Evolutionary conservation across 2,113 vertebrate species (phyloP).

Genomic region (Heliornis fulica): DNA sequence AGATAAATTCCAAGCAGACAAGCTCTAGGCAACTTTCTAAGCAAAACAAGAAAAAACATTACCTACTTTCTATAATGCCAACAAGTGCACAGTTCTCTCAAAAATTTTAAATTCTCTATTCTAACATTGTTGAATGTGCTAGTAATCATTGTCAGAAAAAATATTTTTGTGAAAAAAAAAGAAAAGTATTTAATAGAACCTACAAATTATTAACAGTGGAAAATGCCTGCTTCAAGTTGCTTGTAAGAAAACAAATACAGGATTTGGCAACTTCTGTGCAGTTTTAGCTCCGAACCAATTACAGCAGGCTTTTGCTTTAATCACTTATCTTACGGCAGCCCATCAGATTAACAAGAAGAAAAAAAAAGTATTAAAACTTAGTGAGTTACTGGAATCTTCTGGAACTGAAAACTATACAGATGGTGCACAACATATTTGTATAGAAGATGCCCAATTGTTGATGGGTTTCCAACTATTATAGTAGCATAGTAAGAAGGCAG

Average conservation of each 20-base stretch:
- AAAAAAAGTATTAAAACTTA: constrained; percentile 48
- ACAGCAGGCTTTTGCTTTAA: constrained; percentile 22
- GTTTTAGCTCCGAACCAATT: constrained; percentile 28
- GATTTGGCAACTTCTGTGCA: constrained; percentile 11
- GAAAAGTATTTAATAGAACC: background rate
- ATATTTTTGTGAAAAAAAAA: background rate
- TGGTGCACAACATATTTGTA: constrained; percentile 67
- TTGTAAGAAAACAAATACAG: constrained; percentile 24
- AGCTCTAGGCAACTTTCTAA: background rate
- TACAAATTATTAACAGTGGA: background rate
- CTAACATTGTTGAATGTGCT: background rate
- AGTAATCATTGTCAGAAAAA: background rate
- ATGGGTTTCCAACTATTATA: constrained; percentile 64
- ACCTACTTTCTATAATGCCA: constrained; percentile 4
- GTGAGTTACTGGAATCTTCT: constrained; percentile 65
- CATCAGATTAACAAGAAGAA: constrained; percentile 33
- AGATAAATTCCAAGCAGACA: background rate
- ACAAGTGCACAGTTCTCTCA: background rate
- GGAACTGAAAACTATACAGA: constrained; percentile 66
- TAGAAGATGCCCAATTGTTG: constrained; percentile 59
- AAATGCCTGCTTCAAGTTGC: background rate
- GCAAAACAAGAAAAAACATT: background rate
- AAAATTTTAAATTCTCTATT: background rate
- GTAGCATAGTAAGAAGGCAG: constrained; percentile 63
- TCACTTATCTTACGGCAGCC: constrained; percentile 27